Evolutionary conservation across 2,888 invertebrate genomes (phyloP).

Genomic region (Parnassius orleans): DNA sequence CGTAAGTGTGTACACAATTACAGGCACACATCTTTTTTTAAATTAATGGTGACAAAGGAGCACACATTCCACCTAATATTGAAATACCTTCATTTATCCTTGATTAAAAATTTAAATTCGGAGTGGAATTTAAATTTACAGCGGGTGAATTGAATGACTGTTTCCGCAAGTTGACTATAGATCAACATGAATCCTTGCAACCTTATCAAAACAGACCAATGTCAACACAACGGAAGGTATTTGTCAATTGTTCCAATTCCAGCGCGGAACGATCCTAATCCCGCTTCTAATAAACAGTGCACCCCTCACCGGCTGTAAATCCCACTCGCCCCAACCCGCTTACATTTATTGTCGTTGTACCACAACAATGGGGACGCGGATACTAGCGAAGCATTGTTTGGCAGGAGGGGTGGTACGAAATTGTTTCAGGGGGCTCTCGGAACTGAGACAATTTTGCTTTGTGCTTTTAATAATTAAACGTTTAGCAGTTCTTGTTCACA

Average conservation of each 20-base stretch:
- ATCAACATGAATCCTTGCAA: background rate
- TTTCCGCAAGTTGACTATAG: background rate
- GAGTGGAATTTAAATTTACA: too few species aligned
- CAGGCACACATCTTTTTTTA: too few species aligned
- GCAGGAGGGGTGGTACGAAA: background rate
- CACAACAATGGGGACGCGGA: slow-evolving; percentile 4
- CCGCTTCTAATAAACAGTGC: slow-evolving; percentile 47
- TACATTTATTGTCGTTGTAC: slow-evolving; percentile 6
- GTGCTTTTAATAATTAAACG: slow-evolving; percentile 16
- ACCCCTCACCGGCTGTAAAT: slow-evolving; percentile 32
- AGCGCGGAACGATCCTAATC: slow-evolving; percentile 41
- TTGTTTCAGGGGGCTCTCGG: slow-evolving; percentile 1
- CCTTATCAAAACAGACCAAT: slow-evolving; percentile 8
- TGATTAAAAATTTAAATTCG: too few species aligned
- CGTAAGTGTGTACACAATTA: too few species aligned
- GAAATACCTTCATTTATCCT: too few species aligned
- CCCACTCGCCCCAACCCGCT: slow-evolving; percentile 17
- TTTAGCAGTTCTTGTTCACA: background rate
- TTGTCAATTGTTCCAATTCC: slow-evolving; percentile 29
- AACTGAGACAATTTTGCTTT: slow-evolving; percentile 7
- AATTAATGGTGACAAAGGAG: too few species aligned
- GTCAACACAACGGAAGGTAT: slow-evolving; percentile 16
- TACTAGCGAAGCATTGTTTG: slow-evolving; percentile 5
- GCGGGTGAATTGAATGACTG: too few species aligned
- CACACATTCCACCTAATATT: too few species aligned